Base-by-base conservation (phyloP, 2,113 vertebrate species). In the Larimichthys crocea region DNA sequence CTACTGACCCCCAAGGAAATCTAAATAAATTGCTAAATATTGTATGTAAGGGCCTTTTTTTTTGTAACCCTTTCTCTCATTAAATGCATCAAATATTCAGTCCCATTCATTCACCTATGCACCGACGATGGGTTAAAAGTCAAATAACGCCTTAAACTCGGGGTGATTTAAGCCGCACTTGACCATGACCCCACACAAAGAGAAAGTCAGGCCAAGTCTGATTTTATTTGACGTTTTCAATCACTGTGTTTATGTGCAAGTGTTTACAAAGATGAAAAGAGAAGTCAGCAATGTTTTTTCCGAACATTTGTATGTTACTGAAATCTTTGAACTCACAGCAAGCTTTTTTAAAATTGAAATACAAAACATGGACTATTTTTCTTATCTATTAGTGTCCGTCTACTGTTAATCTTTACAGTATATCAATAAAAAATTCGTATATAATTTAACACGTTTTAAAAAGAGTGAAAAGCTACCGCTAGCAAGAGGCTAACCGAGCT, bases 1-100 rank as follows among this genome's bases (percentile, higher is more conserved):
- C 84, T 19, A 73, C 86, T 92, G 94, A 94, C 92, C 92, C 92
- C 86, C 63, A 12, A 87, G 84, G 84, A 92, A 92, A 91, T 84
- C 70, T 80, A 81, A 93, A 93, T 92, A 91, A 93, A 92, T 83
- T 70, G 78, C 71, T 73, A 79, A 84, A 90, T 90, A 86, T 86
- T 86, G 76, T 79, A 86, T 76, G 53, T n/a, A 1, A 29, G 14
- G 52, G 17, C 53, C 46, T 62, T 73, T 48, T 66, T 8, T 66
- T 40, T 40, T 59, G 49, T 85, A 62, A 20, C 5, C 5, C 22
- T 10, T 15, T 55, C 76, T 84, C 72, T 77, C 76, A 80, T 87
- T 89, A 86, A 89, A 40, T 17, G 24, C 40, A 71, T 62, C 29
- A 69, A 64, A 79, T 50, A 64, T 74, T n/a, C 62, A 69, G 48